Evolutionary conservation across 2,797 vertebrate genomes (phyloP).

Genomic region (Eurystomus glaucurus): DNA sequence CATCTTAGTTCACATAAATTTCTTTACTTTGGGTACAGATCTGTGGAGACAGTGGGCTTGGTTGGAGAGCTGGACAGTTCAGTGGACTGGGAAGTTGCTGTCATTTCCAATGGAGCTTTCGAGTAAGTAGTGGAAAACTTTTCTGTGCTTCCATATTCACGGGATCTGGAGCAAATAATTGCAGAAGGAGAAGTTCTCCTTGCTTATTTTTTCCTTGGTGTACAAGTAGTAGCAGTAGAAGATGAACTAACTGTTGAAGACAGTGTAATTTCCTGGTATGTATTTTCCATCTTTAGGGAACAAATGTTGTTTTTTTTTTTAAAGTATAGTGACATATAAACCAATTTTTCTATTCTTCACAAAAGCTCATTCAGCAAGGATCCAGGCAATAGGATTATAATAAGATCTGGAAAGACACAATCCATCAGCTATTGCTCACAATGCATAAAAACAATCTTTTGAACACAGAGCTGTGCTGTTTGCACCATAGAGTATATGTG

Average conservation of each 20-base stretch:
- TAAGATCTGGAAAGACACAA: neutral
- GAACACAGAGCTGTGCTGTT: neutral
- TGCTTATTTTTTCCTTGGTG: slow-evolving; percentile 62
- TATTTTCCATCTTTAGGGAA: slow-evolving; percentile 89
- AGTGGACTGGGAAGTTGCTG: slow-evolving; percentile 82
- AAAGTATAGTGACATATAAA: neutral
- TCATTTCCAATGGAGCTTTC: slow-evolving; percentile 82
- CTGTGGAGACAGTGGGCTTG: slow-evolving; percentile 81
- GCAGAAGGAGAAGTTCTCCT: slow-evolving; percentile 23
- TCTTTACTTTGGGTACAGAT: slow-evolving; percentile 87
- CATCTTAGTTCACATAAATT: slow-evolving; percentile 89
- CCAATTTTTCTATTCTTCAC: neutral
- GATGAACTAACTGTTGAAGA: slow-evolving; percentile 80
- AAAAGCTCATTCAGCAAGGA: neutral
- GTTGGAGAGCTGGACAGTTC: slow-evolving; percentile 75
- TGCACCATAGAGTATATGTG: neutral
- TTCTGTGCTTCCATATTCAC: slow-evolving; percentile 83
- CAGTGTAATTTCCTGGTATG: slow-evolving; percentile 86
- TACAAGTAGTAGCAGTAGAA: slow-evolving; percentile 74
- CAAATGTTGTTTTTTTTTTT: slow-evolving; percentile 43
- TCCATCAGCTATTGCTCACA: slow-evolving; percentile 14
- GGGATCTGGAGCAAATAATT: slow-evolving; percentile 54
- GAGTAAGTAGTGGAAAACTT: slow-evolving; percentile 87
- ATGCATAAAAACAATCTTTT: neutral
- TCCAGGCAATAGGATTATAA: slow-evolving; percentile 13